Base-by-base conservation (phyloP, 2,113 vertebrate genomes). In the Elaphurus davidianus region DNA sequence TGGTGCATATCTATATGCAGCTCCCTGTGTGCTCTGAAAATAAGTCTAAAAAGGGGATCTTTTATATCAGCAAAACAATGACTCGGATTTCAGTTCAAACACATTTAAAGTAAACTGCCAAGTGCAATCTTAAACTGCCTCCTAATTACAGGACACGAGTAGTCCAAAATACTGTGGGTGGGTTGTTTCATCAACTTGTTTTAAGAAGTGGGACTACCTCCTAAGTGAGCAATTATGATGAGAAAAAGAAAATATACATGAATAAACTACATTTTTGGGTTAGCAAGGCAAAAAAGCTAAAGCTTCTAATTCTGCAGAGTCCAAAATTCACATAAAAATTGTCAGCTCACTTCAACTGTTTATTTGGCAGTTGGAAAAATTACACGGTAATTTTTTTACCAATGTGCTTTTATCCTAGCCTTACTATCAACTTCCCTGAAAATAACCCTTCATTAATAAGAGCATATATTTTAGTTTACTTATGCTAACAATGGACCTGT, bases 51-150 rank as follows among this genome's bases (percentile, higher is more conserved):
- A 55, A 57, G 81, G 90, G 30, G 79, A 54, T 93, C 54, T 28
- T 62, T 1, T 94, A 83, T 76, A 87, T 76, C 47, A 92, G 78
- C 91, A 87, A 71, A 0, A 3, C 4, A 97, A 89, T 64, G 6
- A 8, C 64, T 36, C 82, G 85, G 12, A 90, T 54, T 83, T 96
- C 89, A 96, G 78, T n/a, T 96, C 52, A 79, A 33, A 86, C 25
- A 98, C 95, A 98, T 97, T 97, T 98, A 90, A 98, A 98, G 94
- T 62, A 96, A 92, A 98, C 96, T 98, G 97, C 97, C 98, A 91
- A 50, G 82, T 96, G 74, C 85, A 98, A 97, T 81, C 57, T 97
- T 87, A 82, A 94, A 85, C 71, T 21, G 57, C 52, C n/a, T 98
- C 45, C 94, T 91, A 84, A 93, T 98, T 96, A 50, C 43, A 97